Conservation (phyloP, 1,140 invertebrate species). For the Drosophila malerkotliana region DNA sequence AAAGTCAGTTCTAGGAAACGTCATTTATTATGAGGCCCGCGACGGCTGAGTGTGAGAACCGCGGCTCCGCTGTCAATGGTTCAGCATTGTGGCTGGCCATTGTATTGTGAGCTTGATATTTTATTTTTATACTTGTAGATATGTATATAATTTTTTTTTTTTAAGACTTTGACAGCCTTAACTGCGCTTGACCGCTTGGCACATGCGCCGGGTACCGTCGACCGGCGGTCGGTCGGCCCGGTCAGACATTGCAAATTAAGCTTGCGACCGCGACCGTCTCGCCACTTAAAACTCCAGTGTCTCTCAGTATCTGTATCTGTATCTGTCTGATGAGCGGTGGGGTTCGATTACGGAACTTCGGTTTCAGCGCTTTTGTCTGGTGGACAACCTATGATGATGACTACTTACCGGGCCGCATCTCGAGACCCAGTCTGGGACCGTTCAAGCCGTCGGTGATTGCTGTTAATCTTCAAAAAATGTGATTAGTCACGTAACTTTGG, state of each 20-base stretch:
- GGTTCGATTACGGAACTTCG: slow-evolving; percentile 75
- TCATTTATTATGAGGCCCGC: slow-evolving; percentile 72
- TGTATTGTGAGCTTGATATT: slow-evolving; percentile 26
- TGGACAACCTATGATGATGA: slow-evolving; percentile 76
- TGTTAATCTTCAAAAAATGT: slow-evolving; percentile 77
- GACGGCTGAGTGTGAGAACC: slow-evolving; percentile 65
- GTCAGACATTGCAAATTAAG: slow-evolving; percentile 75
- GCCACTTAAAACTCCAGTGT: slow-evolving; percentile 55
- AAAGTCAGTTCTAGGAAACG: slow-evolving; percentile 77
- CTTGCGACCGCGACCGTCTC: slow-evolving; percentile 64
- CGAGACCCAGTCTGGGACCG: slow-evolving; percentile 55
- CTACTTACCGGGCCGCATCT: slow-evolving; percentile 47
- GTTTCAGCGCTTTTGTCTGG: slow-evolving; percentile 63
- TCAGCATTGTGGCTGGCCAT: slow-evolving; percentile 50
- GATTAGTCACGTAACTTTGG: slow-evolving; percentile 81
- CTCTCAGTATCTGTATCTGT: slow-evolving; percentile 9
- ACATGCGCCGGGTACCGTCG: slow-evolving; percentile 64
- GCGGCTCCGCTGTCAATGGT: slow-evolving; percentile 70
- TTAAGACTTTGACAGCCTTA: slow-evolving; percentile 68
- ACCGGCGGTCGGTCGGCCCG: slow-evolving; percentile 12
- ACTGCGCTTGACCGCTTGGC: slow-evolving; percentile 78
- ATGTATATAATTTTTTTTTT: slow-evolving; percentile 10
- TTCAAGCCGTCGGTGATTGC: slow-evolving; percentile 68
- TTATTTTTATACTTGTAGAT: slow-evolving; percentile 9
- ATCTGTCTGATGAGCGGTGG: slow-evolving; percentile 9